A percentile compares a stretch with the other conserved stretches of the same genome.
Evolutionary conservation across 1,140 invertebrate species (phyloP).

Genomic region (Portunus trituberculatus): DNA sequence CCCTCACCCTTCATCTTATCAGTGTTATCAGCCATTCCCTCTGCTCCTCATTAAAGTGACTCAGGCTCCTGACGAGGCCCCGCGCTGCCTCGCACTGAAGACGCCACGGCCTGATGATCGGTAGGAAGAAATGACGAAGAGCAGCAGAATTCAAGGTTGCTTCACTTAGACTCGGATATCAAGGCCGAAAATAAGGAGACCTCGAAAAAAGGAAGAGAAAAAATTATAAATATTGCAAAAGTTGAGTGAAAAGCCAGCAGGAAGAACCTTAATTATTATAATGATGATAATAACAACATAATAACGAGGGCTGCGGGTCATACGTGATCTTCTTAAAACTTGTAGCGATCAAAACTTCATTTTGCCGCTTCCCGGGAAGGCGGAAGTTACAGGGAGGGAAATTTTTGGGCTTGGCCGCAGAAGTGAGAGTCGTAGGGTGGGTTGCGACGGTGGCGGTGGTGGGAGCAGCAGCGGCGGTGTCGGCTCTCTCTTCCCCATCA

Average conservation of each 20-base stretch:
- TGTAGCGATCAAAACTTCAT: not conserved
- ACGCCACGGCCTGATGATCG: not conserved
- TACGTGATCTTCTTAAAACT: not conserved
- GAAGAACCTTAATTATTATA: not conserved
- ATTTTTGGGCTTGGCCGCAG: conserved; percentile 6
- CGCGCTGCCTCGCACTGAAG: not conserved
- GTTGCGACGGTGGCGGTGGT: too few relatives aligned
- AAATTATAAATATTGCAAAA: too few relatives aligned
- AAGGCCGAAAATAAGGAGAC: too few relatives aligned
- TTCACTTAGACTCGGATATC: not conserved
- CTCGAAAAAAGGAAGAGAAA: too few relatives aligned
- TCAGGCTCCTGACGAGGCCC: not conserved
- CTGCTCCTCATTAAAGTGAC: not conserved
- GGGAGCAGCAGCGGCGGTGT: not conserved
- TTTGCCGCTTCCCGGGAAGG: not conserved
- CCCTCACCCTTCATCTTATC: not conserved
- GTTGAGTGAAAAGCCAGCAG: too few relatives aligned
- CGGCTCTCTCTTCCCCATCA: not conserved
- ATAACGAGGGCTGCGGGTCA: not conserved
- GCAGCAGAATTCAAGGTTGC: not conserved
- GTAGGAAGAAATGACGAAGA: not conserved
- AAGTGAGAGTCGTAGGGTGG: not conserved
- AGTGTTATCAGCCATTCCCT: not conserved
- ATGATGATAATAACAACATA: not conserved
- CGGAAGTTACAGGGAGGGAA: not conserved